phyloP scores from a whole-genome alignment of 2,888 invertebrate species.

The Pycnomerus fuliginosus region DNA sequence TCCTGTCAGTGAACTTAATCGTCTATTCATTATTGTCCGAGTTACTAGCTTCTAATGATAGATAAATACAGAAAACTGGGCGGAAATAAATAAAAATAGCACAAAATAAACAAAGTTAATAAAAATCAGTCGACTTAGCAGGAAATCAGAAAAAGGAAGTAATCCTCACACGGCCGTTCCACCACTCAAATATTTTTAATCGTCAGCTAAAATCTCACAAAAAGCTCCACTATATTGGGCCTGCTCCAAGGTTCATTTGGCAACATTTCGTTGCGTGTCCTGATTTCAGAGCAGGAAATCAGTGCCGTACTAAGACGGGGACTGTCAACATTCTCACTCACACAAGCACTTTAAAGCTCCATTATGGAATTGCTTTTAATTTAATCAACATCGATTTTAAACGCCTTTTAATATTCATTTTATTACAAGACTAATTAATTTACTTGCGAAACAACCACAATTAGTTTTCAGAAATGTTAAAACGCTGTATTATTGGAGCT shows the following conservation, averaged over 20 bases:
- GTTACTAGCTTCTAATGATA: no score
- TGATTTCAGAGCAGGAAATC: constrained; percentile 24
- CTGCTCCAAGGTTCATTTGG: constrained; percentile 25
- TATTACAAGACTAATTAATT: constrained; percentile 4
- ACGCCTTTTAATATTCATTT: constrained; percentile 4
- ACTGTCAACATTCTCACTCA: constrained; percentile 9
- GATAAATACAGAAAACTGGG: background rate
- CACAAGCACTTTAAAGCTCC: constrained; percentile 5
- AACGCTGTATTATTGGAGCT: no score
- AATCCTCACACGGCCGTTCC: constrained; percentile 12
- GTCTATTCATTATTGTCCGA: no score
- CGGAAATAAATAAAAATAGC: constrained; percentile 2
- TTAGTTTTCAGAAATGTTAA: no score
- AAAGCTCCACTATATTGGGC: constrained; percentile 22
- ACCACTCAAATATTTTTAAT: constrained; percentile 18
- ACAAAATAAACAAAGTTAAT: constrained; percentile 1
- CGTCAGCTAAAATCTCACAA: constrained; percentile 21
- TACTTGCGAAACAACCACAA: no score
- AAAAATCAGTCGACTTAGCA: constrained; percentile 10
- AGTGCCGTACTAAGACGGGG: constrained; percentile 11
- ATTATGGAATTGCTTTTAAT: constrained; percentile 18
- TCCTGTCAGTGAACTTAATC: no score
- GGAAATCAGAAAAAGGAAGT: constrained; percentile 8
- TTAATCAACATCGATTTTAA: constrained; percentile 1
- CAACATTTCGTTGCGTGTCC: constrained; percentile 26